A percentile compares a stretch with the other conserved stretches of the same genome.
These are phyloP conservation scores for Pogona vitticeps DNA, from an alignment of 2,113 vertebrate species.

Conservation along the genomic window DNA sequence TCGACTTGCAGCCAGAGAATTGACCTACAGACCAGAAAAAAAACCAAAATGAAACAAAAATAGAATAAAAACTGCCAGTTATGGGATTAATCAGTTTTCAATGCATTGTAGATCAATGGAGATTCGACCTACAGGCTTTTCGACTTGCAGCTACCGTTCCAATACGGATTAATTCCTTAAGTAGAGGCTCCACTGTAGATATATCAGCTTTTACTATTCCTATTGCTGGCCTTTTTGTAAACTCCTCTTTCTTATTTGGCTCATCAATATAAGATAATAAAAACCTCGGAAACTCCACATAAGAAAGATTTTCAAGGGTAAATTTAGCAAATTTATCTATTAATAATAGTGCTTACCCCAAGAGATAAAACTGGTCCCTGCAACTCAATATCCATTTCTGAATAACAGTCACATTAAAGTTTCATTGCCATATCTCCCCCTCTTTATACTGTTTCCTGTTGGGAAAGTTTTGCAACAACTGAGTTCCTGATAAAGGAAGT, in stretches of 20 bases:
- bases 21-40: no score
- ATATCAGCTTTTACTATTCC: neutral
- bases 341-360: neutral
- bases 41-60: no score
- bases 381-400: neutral
- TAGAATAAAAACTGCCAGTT: no score
- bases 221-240: neutral
- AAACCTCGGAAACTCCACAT: neutral
- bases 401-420: neutral
- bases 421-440: neutral
- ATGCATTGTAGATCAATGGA: no score
- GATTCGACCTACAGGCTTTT: no score
- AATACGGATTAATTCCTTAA: no score
- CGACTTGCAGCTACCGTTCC: no score
- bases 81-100: no score
- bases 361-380: neutral
- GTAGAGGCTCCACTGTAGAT: no score
- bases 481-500: neutral
- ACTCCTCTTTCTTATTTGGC: neutral
- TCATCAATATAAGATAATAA: constrained; percentile 12
- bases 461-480: neutral
- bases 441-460: neutral
- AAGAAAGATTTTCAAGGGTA: neutral
- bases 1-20: no score
- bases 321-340: neutral